These are phyloP conservation scores for Scylla paramamosain DNA, from an alignment of 1,140 invertebrate species.

Conservation along the genomic window DNA sequence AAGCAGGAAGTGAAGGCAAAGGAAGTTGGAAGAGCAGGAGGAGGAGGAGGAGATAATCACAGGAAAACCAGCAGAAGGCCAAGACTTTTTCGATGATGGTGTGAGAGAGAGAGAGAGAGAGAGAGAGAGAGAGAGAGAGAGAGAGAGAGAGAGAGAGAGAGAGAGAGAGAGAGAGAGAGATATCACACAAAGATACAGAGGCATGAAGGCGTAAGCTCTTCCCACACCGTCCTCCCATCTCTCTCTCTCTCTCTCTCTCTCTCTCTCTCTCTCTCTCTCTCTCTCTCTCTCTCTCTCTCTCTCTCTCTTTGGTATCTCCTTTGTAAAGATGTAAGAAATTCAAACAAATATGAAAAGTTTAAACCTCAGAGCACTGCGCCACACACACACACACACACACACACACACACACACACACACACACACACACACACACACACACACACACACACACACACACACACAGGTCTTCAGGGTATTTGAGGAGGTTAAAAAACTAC, in stretches of 20 bases:
- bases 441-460: no score
- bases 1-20: no score
- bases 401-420: no score
- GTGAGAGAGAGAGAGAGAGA: neutral
- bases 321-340: no score
- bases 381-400: neutral
- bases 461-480: no score
- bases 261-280: neutral
- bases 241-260: no score
- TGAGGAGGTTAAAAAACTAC: no score
- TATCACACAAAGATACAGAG: neutral
- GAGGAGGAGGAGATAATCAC: neutral
- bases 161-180: neutral
- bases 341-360: no score
- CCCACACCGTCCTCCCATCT: no score
- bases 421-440: no score
- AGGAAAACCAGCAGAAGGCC: neutral
- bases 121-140: slow-evolving; percentile 30
- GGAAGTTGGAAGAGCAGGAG: neutral
- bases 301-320: no score
- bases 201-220: neutral
- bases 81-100: neutral
- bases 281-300: neutral
- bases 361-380: neutral
- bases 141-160: slow-evolving; percentile 40